A percentile compares a stretch with the other conserved stretches of the same genome.
Evolutionary conservation across 2,113 vertebrate species (phyloP).

Genomic region (Hippoglossus stenolepis): DNA sequence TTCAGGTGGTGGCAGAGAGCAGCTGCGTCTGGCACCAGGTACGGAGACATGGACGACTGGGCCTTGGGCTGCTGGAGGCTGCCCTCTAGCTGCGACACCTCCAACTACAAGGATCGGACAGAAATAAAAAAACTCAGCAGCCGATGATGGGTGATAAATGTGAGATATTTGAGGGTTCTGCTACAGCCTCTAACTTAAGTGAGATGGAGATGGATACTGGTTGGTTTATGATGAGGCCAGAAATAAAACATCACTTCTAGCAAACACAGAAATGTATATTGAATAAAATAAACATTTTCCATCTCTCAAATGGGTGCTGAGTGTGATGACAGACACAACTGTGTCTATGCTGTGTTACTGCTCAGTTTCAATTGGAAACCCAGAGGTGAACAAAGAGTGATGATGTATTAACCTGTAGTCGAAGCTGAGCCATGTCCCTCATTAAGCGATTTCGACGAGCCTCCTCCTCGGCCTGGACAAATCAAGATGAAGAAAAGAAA

Average conservation of each 20-base stretch:
- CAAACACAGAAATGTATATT: too few relatives aligned
- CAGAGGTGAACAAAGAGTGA: neutral
- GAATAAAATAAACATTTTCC: too few relatives aligned
- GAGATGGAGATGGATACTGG: too few relatives aligned
- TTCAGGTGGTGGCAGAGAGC: slow-evolving; percentile 94
- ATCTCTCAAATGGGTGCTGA: neutral
- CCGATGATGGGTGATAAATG: neutral
- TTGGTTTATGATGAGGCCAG: too few relatives aligned
- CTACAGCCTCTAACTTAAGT: too few relatives aligned
- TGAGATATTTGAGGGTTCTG: neutral
- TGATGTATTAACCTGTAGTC: slow-evolving; percentile 88
- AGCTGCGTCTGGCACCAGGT: slow-evolving; percentile 93
- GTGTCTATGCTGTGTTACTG: too few relatives aligned
- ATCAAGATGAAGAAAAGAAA: neutral
- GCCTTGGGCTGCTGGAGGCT: slow-evolving; percentile 96
- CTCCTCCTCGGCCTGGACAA: slow-evolving; percentile 92
- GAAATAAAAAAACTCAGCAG: neutral
- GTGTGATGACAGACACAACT: neutral
- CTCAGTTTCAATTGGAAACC: neutral
- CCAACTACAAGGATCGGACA: slow-evolving; percentile 83
- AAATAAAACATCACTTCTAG: too few relatives aligned
- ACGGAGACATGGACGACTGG: slow-evolving; percentile 97
- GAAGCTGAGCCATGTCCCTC: slow-evolving; percentile 98
- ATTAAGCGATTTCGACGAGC: slow-evolving; percentile 95
- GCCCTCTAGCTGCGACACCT: slow-evolving; percentile 97